Evolutionary conservation across 2,888 invertebrate species (phyloP), one percentile per base, ranked within the genome.

Genomic region (Drosophila demipolita): DNA sequence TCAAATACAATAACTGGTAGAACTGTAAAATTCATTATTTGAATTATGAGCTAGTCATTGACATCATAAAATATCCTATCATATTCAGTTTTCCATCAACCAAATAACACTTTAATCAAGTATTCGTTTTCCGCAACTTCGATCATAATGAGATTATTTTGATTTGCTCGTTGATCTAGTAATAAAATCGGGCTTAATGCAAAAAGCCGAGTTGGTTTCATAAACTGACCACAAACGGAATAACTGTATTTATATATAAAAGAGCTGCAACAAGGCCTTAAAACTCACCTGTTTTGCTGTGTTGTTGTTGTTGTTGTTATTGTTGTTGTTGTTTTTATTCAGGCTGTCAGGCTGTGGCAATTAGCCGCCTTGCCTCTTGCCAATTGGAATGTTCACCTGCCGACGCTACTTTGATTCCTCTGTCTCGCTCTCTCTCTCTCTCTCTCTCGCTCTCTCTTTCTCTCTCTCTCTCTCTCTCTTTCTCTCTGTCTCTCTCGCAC

Each of bases 311-410:
- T 58, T 59, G 55, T 29, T 66, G 80, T 49, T 40, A 60, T 54
- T 59, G 54, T 12, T 38, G 26, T 17, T 66, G 35, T 33, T 40
- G 58, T 58, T 53, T 20, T 60, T 61, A 29, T 32, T 23, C 20
- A 11, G 45, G 23, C 45, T 64, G 50, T 52, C 33, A 52, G 52
- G 55, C 54, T 59, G 58, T 57, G 87, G 87, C 82, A 83, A 83
- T 84, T 87, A 82, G 87, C 66, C 66, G 50, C 55, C 63, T 55
- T 63, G 38, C 67, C 53, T 65, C 74, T 62, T 49, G 55, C 83
- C 82, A 77, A 86, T 86, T 80, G 86, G 80, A 87, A 85, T 87
- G 69, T 84, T 82, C 76, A 84, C 69, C 66, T 84, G 75, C 38
- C 64, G 69, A 57, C 23, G 49, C 40, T 40, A 57, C 20, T 57